A percentile compares a stretch with the other conserved stretches of the same genome.
phyloP scores from a whole-genome alignment of 2,888 invertebrate genomes.

The Athalia circularis region DNA sequence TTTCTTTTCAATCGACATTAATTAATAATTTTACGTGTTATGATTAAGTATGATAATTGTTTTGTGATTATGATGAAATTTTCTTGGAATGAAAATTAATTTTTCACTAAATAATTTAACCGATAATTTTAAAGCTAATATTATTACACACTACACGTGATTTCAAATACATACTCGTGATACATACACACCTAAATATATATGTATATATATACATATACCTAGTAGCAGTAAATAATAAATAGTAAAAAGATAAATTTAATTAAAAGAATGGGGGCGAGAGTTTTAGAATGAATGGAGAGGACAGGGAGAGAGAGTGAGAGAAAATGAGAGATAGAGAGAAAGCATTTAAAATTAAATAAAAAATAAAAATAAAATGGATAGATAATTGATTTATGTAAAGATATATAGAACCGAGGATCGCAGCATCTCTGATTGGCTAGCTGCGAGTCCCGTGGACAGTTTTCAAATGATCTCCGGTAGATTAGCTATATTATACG shows the following conservation, averaged over 20 bases:
- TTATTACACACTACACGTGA: no score
- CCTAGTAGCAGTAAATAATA: constrained; percentile 58
- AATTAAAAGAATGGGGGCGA: constrained; percentile 10
- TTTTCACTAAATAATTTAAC: no score
- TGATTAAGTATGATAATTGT: no score
- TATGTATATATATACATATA: constrained; percentile 10
- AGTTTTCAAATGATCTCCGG: constrained; percentile 75
- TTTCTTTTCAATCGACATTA: no score
- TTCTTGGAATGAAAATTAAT: no score
- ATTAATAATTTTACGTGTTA: no score
- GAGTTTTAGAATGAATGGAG: constrained; percentile 21
- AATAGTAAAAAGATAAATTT: constrained; percentile 49
- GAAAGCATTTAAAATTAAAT: constrained; percentile 25
- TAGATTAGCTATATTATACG: constrained; percentile 65
- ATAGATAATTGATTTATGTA: not conserved
- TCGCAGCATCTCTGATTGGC: constrained; percentile 73
- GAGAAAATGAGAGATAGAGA: constrained; percentile 47
- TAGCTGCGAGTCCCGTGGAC: constrained; percentile 73
- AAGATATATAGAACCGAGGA: constrained; percentile 61
- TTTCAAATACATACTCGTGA: no score
- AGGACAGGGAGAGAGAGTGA: constrained; percentile 39
- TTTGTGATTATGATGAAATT: no score
- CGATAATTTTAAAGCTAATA: no score
- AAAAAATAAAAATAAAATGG: constrained; percentile 46
- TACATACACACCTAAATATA: not conserved